Evolutionary conservation across 2,888 invertebrate genomes (phyloP), one percentile per base, ranked within the genome.

Genomic region (Dendrolimus pini): DNA sequence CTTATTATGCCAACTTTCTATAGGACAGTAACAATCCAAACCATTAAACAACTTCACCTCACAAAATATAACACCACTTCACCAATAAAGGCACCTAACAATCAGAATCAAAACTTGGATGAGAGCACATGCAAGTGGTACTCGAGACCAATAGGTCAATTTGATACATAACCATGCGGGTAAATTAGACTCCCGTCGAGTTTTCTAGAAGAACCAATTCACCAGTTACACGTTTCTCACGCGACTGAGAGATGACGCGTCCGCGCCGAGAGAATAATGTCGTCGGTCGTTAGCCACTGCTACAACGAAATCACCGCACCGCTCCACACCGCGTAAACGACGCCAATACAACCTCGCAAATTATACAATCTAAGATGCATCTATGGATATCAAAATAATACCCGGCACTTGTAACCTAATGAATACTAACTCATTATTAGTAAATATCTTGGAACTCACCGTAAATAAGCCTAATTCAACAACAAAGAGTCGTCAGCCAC

Each of bases 401-500:
- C 61, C 56, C 57, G 60, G 55, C 62, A 64, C 58, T 65, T 41
- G 54, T 54, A 59, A 63, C 55, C 55, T 58, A 58, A 61, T 59
- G 53, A 61, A 66, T 66, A 63, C 66, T 65, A 67, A 60, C 64
- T 67, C 60, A 71, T 67, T 67, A 68, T 65, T 62, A 69, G 65
- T 68, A 69, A 72, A 70, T 73, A 72, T 62, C 58, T 59, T 66
- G 63, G 70, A 82, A 87, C 89, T 89, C 69, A 90, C 89, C 89
- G 86, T 86, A 83, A 83, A 82, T 84, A 82, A 67, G 85, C 75
- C 63, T 84, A 87, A 86, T 89, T 89, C 84, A 86, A 91, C 85
- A 91, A 91, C 91, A 91, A 91, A 91, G 91, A 85, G 77, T 82
- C 79, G 82, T 81, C 86, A 88, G 91, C 91, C 91, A 91, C 91